Base-by-base conservation (phyloP, 2,113 vertebrate species). In the Xyliphius kryptos region DNA sequence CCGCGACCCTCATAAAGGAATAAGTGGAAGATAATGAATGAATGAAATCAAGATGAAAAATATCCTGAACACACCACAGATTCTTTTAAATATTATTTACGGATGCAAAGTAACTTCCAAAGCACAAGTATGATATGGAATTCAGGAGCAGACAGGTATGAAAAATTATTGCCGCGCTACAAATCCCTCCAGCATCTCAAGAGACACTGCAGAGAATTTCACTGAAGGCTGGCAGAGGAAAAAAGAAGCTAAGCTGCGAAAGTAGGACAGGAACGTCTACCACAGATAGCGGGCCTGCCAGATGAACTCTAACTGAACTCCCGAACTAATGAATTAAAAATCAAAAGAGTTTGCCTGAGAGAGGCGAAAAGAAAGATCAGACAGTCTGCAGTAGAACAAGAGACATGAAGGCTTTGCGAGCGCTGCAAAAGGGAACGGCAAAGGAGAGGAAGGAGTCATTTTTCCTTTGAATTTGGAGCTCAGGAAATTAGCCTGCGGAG, bases 291-390 rank as follows among this genome's bases (percentile, higher is more conserved):
- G n/a, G 20, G 65, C 56, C 41, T 68, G 66, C 63, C 8, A 43
- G 1, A 54, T 77, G 80, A 82, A 81, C 77, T 74, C 20, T 50
- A 26, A 9, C 32, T 77, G 80, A 83, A 84, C 84, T 80, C 32
- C 20, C 26, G 41, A 37, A 56, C 63, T 63, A 70, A 80, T 83
- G 78, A 83, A 86, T 83, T 79, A 84, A 83, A 84, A 77, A 86
- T 83, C 77, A 81, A 40, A 41, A 66, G 73, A 46, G 66, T 71
- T 48, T 63, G n/a, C 67, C 65, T 69, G 73, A 69, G 70, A 44
- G 47, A 66, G 56, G 37, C 21, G n/a, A 40, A 59, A 75, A 61
- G 37, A 63, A 72, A 70, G n/a, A 32, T 71, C 69, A 66, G 74
- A 79, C 75, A 75, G 63, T 64, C 65, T 72, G 47, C 58, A 73